phyloP scores from a whole-genome alignment of 2,113 vertebrate species.

The Cygnus buccinator region DNA sequence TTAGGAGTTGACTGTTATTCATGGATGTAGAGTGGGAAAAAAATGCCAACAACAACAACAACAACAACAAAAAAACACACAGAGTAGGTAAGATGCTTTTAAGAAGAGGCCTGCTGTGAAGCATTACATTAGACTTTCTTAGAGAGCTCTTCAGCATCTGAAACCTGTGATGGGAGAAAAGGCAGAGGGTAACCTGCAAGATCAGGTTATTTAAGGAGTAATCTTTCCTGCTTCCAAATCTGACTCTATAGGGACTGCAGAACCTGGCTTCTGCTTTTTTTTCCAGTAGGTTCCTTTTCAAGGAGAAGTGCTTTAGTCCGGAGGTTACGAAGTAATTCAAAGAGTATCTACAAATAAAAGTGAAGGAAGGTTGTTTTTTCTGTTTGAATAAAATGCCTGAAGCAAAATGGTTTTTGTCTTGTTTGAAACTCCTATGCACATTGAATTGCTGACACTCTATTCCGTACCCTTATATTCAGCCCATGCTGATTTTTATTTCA shows the following conservation, averaged over 20 bases:
- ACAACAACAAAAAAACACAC: too few species aligned
- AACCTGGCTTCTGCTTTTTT: background rate
- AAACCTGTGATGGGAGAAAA: background rate
- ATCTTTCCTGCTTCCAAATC: background rate
- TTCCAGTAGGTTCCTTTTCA: background rate
- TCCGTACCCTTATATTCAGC: background rate
- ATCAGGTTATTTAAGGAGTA: background rate
- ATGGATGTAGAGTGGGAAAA: background rate
- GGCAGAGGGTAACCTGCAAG: background rate
- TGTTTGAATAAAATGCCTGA: slow-evolving; percentile 40
- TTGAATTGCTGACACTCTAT: slow-evolving; percentile 1
- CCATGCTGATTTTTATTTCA: background rate
- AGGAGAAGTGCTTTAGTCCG: background rate
- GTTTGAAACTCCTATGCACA: background rate
- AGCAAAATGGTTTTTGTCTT: background rate
- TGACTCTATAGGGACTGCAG: background rate
- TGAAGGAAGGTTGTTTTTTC: background rate
- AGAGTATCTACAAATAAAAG: slow-evolving; percentile 6
- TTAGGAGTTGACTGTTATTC: background rate
- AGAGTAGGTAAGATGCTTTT: background rate
- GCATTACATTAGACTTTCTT: background rate
- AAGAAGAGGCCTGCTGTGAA: background rate
- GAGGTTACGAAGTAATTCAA: slow-evolving; percentile 10
- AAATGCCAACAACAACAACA: background rate
- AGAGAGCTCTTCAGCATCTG: background rate